Conservation (phyloP, 2,113 vertebrate species). For the Campylomormyrus tamandua region DNA sequence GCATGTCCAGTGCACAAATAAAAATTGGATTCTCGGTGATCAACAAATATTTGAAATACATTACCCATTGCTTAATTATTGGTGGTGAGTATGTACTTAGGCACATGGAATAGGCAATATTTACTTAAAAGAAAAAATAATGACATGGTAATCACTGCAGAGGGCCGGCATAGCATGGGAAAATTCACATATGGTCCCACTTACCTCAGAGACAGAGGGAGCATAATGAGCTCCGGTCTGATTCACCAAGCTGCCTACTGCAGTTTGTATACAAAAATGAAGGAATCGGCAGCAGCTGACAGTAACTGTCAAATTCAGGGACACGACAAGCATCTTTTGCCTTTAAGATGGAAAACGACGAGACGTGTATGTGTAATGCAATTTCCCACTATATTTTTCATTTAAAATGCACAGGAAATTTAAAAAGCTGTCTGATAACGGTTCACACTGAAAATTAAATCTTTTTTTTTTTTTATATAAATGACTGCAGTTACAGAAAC, state of each 20-base stretch:
- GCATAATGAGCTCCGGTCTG: neutral
- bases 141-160: neutral
- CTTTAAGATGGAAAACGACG: neutral
- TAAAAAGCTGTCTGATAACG: constrained; percentile 5
- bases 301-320: neutral
- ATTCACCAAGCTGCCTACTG: neutral
- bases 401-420: neutral
- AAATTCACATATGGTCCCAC: neutral
- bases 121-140: constrained; percentile 3
- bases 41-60: constrained; percentile 6
- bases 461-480: neutral
- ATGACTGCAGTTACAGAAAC: neutral
- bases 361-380: neutral
- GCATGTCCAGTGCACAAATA: neutral
- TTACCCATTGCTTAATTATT: neutral
- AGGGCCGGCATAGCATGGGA: neutral
- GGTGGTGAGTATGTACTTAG: neutral
- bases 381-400: neutral
- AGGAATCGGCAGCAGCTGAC: neutral
- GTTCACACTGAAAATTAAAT: neutral
- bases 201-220: neutral
- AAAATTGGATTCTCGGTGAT: neutral
- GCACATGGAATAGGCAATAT: neutral
- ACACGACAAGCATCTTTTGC: neutral
- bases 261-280: neutral